Conservation (phyloP, 2,888 invertebrate species). For the Tachina lurida region DNA sequence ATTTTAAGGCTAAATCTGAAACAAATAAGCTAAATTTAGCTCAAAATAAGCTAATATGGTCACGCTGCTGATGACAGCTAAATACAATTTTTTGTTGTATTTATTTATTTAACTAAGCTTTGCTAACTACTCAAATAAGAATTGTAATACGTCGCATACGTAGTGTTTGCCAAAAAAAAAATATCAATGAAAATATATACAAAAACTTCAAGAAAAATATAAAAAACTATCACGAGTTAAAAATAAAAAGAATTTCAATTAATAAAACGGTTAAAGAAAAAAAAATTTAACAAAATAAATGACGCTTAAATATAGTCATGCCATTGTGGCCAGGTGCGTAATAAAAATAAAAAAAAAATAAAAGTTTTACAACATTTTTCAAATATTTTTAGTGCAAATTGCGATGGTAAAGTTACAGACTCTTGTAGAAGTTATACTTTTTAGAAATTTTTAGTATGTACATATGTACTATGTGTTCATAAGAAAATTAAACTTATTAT, state of each 20-base stretch:
- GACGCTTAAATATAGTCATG: slow-evolving; percentile 89
- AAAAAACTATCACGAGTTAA: background rate
- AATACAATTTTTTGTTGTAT: slow-evolving; percentile 32
- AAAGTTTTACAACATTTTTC: background rate
- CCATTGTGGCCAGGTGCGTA: slow-evolving; percentile 87
- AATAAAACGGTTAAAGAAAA: slow-evolving; percentile 1
- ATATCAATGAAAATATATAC: background rate
- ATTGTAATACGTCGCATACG: background rate
- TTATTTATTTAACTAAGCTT: slow-evolving; percentile 55
- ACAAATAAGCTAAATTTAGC: no score
- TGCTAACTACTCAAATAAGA: slow-evolving; percentile 37
- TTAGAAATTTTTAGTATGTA: background rate
- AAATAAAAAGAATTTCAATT: slow-evolving; percentile 23
- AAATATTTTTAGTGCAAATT: slow-evolving; percentile 14
- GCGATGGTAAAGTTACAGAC: background rate
- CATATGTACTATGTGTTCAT: background rate
- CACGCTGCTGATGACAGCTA: slow-evolving; percentile 57
- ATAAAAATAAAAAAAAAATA: slow-evolving; percentile 19
- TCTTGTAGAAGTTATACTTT: background rate
- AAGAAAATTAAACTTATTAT: slow-evolving; percentile 18
- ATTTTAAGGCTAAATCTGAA: no score
- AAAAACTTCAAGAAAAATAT: background rate
- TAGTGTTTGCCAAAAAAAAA: slow-evolving; percentile 16
- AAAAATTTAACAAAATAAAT: slow-evolving; percentile 82
- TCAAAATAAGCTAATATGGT: no score